Evolutionary conservation across 2,113 vertebrate genomes (phyloP), one percentile per base, ranked within the genome.

Genomic region (Prietella phreatophila): DNA sequence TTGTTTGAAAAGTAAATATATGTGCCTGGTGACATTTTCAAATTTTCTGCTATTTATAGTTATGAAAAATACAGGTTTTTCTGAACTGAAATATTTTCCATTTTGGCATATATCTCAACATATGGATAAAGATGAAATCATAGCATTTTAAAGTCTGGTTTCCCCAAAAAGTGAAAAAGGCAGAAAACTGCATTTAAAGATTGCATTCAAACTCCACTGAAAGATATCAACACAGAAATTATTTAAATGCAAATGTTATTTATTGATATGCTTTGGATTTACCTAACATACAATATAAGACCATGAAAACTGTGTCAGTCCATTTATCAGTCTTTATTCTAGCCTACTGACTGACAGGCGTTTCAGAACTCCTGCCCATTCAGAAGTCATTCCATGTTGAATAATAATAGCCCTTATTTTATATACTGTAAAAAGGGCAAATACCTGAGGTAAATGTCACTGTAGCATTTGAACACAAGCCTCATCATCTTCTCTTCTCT

Each of bases 1-100:
- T 78, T 50, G 22, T 78, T 78, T 15, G 15, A 50, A 15, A 50
- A 78, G 42, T n/a, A 78, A 78, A 50, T 78, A n/a, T 53, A 50
- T 47, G 25, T 53, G 42, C 25, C 10, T 50, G 25, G 75, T 78
- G 42, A 78, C 25, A 78, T 78, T 50, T 50, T 78, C 42, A 78
- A 42, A 78, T 78, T 53, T 75, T 78, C 11, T n/a, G 25, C 42
- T 78, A 75, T 78, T 50, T 78, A 50, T n/a, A 78, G 42, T 42
- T 15, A 53, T 75, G 65, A 75, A 75, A 73, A 75, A 75, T 75
- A 22, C 36, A 39, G 14, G 13, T 6, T 75, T 42, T 75, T 75
- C 75, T 14, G 25, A 53, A n/a, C 11, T n/a, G 25, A 78, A 50
- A 78, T 75, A 75, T 47, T 76, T 25, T 14, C 5, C 42, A 50